Evolutionary conservation across 2,888 invertebrate species (phyloP), one percentile per base, ranked within the genome.

Genomic region (Boloria euphrosyne): DNA sequence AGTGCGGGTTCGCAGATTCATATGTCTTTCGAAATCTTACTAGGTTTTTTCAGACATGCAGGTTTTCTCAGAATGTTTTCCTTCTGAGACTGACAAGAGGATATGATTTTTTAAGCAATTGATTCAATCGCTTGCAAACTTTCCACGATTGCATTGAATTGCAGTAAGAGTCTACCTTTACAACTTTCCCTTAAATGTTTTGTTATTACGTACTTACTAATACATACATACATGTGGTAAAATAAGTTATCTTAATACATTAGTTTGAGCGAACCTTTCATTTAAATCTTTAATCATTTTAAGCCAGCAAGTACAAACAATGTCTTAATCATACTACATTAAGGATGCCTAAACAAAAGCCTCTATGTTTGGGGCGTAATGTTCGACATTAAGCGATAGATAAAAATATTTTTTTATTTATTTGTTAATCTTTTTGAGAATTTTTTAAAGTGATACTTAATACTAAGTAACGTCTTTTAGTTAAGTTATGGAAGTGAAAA

Each of bases 251-350:
- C 31, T 38, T 38, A 13, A 13, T 50, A 13, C 1, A 22, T 14
- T 18, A 13, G 22, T 50, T 50, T 5, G 18, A 50, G 14, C 17
- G 3, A 18, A 17, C 2, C 17, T 50, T 50, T 17, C 17, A 50
- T 17, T 50, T 10, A 50, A 50, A 50, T 50, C 13, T 17, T 17
- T 6, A 14, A 27, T 52, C 14, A 52, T 27, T 52, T 27, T n/a
- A 4, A 52, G 52, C n/a, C 52, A 52, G 18, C 27, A 27, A n/a
- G 14, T 27, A 52, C 5, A 52, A 52, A 52, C 52, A 52, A 52
- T 52, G 52, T n/a, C 14, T 52, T 52, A 27, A 52, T 27, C n/a
- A 27, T 27, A 52, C 52, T n/a, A 52, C 27, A 27, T 52, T 22
- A 52, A 52, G 52, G 10, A 52, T 52, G 52, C 18, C 27, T 14